Evolutionary conservation across 2,797 vertebrate genomes (phyloP).

Genomic region (Pagetopsis macropterus): DNA sequence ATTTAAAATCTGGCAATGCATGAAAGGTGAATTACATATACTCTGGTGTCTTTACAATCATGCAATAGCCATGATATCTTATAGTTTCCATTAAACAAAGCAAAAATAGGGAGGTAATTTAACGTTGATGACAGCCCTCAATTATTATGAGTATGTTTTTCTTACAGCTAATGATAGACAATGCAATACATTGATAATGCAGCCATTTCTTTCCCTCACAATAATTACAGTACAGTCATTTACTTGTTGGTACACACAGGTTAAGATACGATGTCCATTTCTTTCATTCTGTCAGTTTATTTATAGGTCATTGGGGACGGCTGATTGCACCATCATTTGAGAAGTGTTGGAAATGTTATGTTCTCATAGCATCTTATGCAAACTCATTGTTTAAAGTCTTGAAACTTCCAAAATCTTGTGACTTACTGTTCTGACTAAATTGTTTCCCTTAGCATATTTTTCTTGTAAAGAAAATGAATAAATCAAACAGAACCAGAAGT

Average conservation of each 20-base stretch:
- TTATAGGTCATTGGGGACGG: slow-evolving; percentile 8
- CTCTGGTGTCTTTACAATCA: slow-evolving; percentile 24
- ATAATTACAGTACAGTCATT: slow-evolving; percentile 46
- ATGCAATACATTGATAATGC: slow-evolving; percentile 57
- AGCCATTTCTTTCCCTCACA: slow-evolving; percentile 40
- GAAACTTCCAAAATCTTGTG: slow-evolving; percentile 1
- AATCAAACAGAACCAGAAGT: slow-evolving; percentile 43
- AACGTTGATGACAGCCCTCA: slow-evolving; percentile 53
- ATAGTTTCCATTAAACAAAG: slow-evolving; percentile 50
- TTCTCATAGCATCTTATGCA: no score
- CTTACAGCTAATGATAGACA: slow-evolving; percentile 56
- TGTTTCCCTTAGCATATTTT: background rate
- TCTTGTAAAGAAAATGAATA: slow-evolving; percentile 14
- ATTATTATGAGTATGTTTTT: slow-evolving; percentile 52
- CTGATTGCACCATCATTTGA: slow-evolving; percentile 5
- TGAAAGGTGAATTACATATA: slow-evolving; percentile 17
- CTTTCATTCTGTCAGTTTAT: slow-evolving; percentile 32
- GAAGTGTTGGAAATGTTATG: no score
- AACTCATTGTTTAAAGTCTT: no score
- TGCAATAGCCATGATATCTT: slow-evolving; percentile 37
- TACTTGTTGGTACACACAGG: slow-evolving; percentile 42
- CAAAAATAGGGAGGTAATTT: slow-evolving; percentile 60
- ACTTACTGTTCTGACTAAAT: background rate
- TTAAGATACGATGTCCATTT: slow-evolving; percentile 13
- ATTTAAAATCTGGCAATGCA: slow-evolving; percentile 1